phyloP scores from a whole-genome alignment of 2,113 vertebrate species.

The Amia ocellicauda region DNA sequence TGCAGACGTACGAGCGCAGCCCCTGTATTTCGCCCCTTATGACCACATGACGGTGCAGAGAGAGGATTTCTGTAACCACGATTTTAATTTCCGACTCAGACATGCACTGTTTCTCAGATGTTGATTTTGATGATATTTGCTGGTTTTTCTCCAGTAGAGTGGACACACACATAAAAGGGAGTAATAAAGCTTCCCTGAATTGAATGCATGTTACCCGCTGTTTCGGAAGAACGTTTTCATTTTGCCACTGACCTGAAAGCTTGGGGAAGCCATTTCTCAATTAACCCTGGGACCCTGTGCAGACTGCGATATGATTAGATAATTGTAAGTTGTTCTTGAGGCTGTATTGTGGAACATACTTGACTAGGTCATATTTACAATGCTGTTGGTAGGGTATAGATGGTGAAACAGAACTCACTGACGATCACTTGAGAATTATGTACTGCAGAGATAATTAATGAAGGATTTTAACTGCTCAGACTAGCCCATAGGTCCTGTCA shows the following conservation, averaged over 20 bases:
- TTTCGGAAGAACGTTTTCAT: neutral
- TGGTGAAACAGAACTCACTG: too few species aligned
- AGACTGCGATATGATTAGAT: neutral
- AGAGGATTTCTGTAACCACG: neutral
- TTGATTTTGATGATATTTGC: too few species aligned
- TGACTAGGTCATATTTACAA: neutral
- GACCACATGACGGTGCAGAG: neutral
- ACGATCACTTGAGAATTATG: too few species aligned
- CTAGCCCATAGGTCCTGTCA: too few species aligned
- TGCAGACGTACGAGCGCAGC: neutral
- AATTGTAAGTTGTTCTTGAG: neutral
- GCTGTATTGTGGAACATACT: neutral
- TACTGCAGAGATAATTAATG: too few species aligned
- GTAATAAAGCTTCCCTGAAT: neutral
- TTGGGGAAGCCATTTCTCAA: neutral
- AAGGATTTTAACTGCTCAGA: too few species aligned
- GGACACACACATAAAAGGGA: neutral
- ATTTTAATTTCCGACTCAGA: neutral
- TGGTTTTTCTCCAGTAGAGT: neutral
- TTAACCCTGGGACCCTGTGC: neutral
- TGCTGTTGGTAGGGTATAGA: too few species aligned
- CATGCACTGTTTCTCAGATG: neutral
- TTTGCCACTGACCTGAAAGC: neutral
- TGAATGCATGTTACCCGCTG: neutral
- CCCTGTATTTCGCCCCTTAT: neutral